A percentile compares a stretch with the other conserved stretches of the same genome.
Conservation (phyloP, 1,140 invertebrate genomes). For the Sipha flava region DNA sequence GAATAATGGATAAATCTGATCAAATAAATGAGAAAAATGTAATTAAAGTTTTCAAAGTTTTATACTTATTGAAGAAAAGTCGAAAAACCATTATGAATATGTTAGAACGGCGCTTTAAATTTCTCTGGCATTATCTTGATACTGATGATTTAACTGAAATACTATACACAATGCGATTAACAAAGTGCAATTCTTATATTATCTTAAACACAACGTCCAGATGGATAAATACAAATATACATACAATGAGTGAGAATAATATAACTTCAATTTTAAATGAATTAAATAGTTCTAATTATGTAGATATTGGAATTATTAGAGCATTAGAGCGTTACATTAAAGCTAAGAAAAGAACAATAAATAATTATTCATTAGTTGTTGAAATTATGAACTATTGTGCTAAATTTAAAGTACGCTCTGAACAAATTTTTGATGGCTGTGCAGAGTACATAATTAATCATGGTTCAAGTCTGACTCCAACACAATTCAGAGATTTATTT, state of each 20-base stretch:
- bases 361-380: constrained; percentile 51
- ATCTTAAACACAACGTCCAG: constrained; percentile 48
- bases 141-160: constrained; percentile 51
- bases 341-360: constrained; percentile 42
- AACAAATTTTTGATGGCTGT: constrained; percentile 51
- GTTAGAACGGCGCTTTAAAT: constrained; percentile 53
- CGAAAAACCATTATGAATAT: constrained; percentile 53
- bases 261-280: constrained; percentile 52
- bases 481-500: constrained; percentile 52
- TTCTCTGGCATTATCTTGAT: constrained; percentile 52
- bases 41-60: constrained; percentile 49
- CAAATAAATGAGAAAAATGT: constrained; percentile 54
- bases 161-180: constrained; percentile 43
- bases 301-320: constrained; percentile 49
- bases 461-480: constrained; percentile 46
- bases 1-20: constrained; percentile 51
- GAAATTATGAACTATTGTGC: constrained; percentile 56
- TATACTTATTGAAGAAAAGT: constrained; percentile 53
- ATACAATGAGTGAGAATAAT: constrained; percentile 52
- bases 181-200: constrained; percentile 40
- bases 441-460: constrained; percentile 52
- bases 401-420: constrained; percentile 51
- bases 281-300: constrained; percentile 49
- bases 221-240: constrained; percentile 56
- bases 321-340: constrained; percentile 56